Evolutionary conservation across 1,140 invertebrate species (phyloP), one percentile per base, ranked within the genome.

Genomic region (Drosophila kohkoa): DNA sequence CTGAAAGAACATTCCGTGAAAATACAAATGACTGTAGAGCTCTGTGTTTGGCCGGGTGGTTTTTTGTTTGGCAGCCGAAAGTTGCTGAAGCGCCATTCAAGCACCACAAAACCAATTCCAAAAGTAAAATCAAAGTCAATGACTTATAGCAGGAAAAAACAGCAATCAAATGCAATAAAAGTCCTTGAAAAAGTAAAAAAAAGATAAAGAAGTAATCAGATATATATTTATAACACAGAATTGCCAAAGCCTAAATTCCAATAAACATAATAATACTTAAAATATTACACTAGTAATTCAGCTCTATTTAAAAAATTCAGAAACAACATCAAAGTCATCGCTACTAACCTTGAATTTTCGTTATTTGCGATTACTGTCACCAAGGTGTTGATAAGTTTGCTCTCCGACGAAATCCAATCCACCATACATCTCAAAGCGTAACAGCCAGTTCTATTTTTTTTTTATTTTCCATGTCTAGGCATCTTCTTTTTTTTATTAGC

Each of bases 91-190:
- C 73, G 57, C 65, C 65, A 62, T 55, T 67, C 71, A 75, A 65
- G 79, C 75, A 52, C 68, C 75, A 81, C 82, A 87, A 72, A 87
- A 65, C 75, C 82, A 81, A 66, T 65, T 54, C 71, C 75, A 49
- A 81, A 86, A 86, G 79, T 86, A 76, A 86, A 86, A 82, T 86
- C 82, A 86, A 86, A 82, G 71, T 82, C 79, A 86, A 87, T 86
- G 81, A 82, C 67, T 60, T 79, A 68, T 48, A 48, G 65, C 51
- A 52, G 49, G 6, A 32, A 25, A 49, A 75, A 69, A 70, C 52
- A 82, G 75, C 80, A 82, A 78, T 82, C 65, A 82, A 82, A 79
- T 82, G 71, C 75, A 82, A 82, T 87, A 77, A 82, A 73, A 79
- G 48, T 73, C 70, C 45, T 49, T 35, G 60, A 35, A 60, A 46